A percentile compares a stretch with the other conserved stretches of the same genome.
Conservation (phyloP, 1,140 invertebrate genomes). For the Neoseiulus cucumeris region DNA sequence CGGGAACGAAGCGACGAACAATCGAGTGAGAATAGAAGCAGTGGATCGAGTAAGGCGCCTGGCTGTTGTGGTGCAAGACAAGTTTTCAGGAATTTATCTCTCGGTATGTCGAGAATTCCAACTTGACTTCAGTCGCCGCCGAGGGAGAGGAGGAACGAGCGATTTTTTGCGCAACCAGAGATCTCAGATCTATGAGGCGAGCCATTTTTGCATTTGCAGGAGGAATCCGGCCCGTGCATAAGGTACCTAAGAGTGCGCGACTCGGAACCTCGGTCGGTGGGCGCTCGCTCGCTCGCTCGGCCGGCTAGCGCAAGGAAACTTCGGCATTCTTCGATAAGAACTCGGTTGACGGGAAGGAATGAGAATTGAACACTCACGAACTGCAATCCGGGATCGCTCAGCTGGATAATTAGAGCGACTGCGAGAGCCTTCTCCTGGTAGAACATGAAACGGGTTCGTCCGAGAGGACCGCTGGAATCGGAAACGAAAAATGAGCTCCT, state of each 20-base stretch:
- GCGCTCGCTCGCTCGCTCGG: not conserved
- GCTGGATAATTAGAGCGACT: not conserved
- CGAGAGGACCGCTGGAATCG: not conserved
- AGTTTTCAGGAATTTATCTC: not conserved
- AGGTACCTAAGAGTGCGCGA: not conserved
- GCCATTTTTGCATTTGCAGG: too few species aligned
- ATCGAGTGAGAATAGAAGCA: not conserved
- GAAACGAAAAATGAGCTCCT: too few species aligned
- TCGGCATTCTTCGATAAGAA: not conserved
- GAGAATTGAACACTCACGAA: not conserved
- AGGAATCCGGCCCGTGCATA: not conserved
- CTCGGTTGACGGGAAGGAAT: not conserved
- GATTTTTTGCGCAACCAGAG: too few species aligned
- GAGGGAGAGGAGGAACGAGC: too few species aligned
- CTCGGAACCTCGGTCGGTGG: not conserved
- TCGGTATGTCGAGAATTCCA: not conserved
- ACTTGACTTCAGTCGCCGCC: not conserved
- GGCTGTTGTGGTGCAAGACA: not conserved
- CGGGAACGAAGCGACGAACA: not conserved
- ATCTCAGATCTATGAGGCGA: too few species aligned
- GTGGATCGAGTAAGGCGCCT: not conserved
- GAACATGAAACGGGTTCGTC: not conserved
- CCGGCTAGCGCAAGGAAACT: not conserved
- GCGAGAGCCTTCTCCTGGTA: not conserved
- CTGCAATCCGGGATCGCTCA: not conserved